Conservation (phyloP, 2,797 vertebrate species). For the Melanitta fusca region DNA sequence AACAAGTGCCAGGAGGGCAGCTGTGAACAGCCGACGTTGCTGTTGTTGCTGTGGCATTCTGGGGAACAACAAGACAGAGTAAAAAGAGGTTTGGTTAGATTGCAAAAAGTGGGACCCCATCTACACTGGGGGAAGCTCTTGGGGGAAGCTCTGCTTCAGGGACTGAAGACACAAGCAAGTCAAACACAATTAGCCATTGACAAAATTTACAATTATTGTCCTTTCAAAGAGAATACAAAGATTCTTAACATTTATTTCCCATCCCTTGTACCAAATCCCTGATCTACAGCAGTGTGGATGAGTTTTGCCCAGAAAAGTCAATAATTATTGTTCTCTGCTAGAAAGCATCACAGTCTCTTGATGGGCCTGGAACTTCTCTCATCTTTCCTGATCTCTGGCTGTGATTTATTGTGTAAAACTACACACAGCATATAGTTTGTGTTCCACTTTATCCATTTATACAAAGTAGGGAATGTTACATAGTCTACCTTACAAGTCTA, state of each 20-base stretch:
- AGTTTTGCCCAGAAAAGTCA: not conserved
- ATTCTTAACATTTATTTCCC: not conserved
- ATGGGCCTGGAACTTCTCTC: not conserved
- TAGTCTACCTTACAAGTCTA: not conserved
- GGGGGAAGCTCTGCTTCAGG: not conserved
- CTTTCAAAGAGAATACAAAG: not conserved
- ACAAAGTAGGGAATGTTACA: not conserved
- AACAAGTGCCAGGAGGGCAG: conserved; percentile 77
- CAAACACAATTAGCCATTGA: not conserved
- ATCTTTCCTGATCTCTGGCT: not conserved
- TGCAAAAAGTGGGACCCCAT: not conserved
- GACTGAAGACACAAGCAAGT: not conserved
- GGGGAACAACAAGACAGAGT: conserved; percentile 18
- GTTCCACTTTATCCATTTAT: not conserved
- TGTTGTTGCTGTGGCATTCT: conserved; percentile 81
- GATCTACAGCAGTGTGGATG: not conserved
- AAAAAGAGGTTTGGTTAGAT: not conserved
- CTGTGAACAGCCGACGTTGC: conserved; percentile 75
- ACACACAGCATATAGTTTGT: not conserved
- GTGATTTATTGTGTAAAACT: not conserved
- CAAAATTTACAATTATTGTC: not conserved
- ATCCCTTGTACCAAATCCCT: not conserved
- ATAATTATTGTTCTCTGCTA: not conserved
- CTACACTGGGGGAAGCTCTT: not conserved
- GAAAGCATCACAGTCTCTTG: not conserved